These are phyloP conservation scores for Oeneis ivallda DNA, from an alignment of 2,888 invertebrate genomes.

Conservation along the genomic window DNA sequence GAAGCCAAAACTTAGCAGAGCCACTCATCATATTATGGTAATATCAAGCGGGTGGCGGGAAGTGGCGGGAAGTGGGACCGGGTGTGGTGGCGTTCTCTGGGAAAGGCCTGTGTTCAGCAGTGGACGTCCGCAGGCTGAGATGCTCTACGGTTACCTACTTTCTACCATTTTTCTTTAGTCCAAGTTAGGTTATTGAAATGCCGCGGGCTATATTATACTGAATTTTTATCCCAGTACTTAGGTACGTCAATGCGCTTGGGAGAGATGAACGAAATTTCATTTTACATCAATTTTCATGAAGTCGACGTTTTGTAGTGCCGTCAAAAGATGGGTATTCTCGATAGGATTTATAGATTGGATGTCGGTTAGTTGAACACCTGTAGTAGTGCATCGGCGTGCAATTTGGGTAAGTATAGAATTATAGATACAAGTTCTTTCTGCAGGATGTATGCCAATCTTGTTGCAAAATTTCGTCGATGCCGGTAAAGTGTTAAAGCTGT, in stretches of 20 bases:
- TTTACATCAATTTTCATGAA: constrained; percentile 19
- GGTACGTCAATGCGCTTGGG: constrained; percentile 13
- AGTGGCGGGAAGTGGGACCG: no score
- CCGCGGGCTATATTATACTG: constrained; percentile 19
- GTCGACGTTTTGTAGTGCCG: constrained; percentile 14
- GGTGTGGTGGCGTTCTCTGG: no score
- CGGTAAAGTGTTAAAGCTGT: no score
- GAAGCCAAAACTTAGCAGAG: no score
- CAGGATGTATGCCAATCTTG: neutral
- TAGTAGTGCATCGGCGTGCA: neutral
- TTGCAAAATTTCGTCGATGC: no score
- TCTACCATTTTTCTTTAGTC: neutral
- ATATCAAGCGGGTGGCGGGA: no score
- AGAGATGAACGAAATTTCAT: constrained; percentile 16
- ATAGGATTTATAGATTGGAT: constrained; percentile 2
- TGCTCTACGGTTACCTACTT: no score
- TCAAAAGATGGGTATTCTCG: neutral
- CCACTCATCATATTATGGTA: no score
- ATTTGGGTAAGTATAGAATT: no score
- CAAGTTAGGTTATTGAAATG: constrained; percentile 11
- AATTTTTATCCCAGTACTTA: no score
- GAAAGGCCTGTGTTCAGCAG: no score
- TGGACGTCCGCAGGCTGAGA: no score
- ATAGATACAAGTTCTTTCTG: neutral
- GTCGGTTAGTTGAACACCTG: constrained; percentile 1